Evolutionary conservation across 2,888 invertebrate species (phyloP), one percentile per base, ranked within the genome.

Genomic region (Scelioninae gen. 1): DNA sequence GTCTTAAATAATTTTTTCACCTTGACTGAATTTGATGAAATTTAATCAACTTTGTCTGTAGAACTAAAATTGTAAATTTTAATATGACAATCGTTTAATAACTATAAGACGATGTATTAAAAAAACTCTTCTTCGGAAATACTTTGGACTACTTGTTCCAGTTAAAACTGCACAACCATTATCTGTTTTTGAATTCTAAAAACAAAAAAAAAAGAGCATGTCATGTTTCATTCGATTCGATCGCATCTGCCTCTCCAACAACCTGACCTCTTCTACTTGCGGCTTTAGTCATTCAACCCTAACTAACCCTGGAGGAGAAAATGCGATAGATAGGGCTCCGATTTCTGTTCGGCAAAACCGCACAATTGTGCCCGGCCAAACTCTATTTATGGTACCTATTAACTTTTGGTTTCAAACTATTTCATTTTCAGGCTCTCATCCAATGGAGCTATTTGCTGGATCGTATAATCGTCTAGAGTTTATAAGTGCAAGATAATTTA

Each of bases 241-340:
- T 74, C 40, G 55, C 63, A 74, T 74, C 63, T 55, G 62, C 53
- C 53, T 34, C 55, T 43, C 69, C 49, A 29, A 71, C 69, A 58
- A 49, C 58, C 69, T 49, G 58, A 71, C 43, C 58, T 71, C 58
- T 49, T 71, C 69, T 16, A 55, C 69, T 60, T 45, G 58, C 38
- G 49, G 49, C 49, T 38, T 58, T 49, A 56, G 69, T 13, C 47
- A 23, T 56, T 58, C 47, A 47, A 58, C 47, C 49, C 60, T 60
- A 38, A 55, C 56, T 58, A 71, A 71, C 13, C 38, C 55, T 0
- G 11, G 16, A 31, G 43, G 43, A 40, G 55, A 29, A 40, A 43
- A 40, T 31, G n/a, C 47, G 55, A 68, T 16, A 16, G 40, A 55
- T 32, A 45, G 43, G 43, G 51, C 40, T 38, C 65, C 38, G 65